Evolutionary conservation across 2,113 vertebrate genomes (phyloP), one percentile per base, ranked within the genome.

Genomic region (Burhinus bistriatus): DNA sequence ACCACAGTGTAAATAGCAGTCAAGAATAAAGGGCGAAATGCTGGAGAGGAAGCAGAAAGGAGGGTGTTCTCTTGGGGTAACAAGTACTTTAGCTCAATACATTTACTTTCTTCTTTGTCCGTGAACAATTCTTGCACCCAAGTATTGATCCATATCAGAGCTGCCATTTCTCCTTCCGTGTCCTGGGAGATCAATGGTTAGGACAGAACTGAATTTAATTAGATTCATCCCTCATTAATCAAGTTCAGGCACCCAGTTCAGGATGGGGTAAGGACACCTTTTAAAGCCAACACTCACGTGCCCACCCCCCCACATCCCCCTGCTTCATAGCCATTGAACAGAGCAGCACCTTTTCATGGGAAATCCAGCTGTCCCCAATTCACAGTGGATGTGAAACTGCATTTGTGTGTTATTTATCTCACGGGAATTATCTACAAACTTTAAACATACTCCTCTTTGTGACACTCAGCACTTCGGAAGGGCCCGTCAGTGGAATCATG

Each of bases 291-390:
- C 30, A 5, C 34, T 19, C n/a, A 9, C n/a, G 8, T 1, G 1
- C 20, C 25, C 15, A 9, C 34, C 23, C 15, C 16, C 23, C 15
- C 25, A 40, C 13, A 21, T 13, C 34, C 58, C 21, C 21, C 21
- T 40, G 40, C 32, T 58, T 11, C 66, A 18, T 1, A 49, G 54
- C 61, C 66, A 55, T 25, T 3, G 9, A 44, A 36, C 11, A 42
- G 10, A 9, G 57, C 27, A 83, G 5, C 9, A 2, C 15, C 40
- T 55, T 52, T 59, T 6, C 0, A 1, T 1, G 11, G 19, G 25
- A 14, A 47, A 51, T 30, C 9, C 19, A 18, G 26, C 29, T 54
- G 14, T 9, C 20, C 17, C 34, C 0, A 1, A 12, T 27, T 22
- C 40, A 26, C 36, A 22, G 36, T 0, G 12, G 38, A 34, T 12